Evolutionary conservation across 1,140 invertebrate genomes (phyloP).

Genomic region (Ruditapes philippinarum): DNA sequence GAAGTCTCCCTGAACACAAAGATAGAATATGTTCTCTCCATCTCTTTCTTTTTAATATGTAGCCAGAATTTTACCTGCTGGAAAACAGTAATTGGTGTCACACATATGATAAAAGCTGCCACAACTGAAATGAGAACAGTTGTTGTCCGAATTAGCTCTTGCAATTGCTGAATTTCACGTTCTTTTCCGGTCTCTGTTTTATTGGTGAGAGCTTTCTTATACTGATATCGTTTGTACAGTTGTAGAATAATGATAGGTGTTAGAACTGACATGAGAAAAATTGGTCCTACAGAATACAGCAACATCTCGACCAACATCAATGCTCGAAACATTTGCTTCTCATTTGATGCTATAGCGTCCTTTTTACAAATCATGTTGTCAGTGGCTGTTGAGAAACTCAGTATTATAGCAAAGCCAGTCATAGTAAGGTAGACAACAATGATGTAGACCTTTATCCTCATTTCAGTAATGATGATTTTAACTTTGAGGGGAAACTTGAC

Average conservation of each 20-base stretch:
- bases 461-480: conserved; percentile 59
- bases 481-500: conserved; percentile 66
- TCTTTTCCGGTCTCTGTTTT: background rate
- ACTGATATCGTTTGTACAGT: background rate
- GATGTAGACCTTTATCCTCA: background rate
- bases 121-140: conserved; percentile 55
- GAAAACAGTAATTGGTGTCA: conserved; percentile 51
- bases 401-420: conserved; percentile 1
- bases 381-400: conserved; percentile 45
- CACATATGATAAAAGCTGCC: conserved; percentile 54
- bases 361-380: conserved; percentile 47
- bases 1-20: conserved; percentile 19
- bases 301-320: conserved; percentile 43
- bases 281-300: conserved; percentile 48
- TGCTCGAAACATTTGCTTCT: background rate
- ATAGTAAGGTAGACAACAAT: conserved; percentile 12
- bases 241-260: conserved; percentile 46
- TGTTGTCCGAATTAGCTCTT: conserved; percentile 31
- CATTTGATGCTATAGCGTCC: background rate
- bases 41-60: background rate
- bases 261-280: conserved; percentile 28
- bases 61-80: conserved; percentile 31
- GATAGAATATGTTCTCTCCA: background rate
- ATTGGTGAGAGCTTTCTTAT: background rate
- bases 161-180: background rate